Evolutionary conservation across 2,888 invertebrate species (phyloP), one percentile per base, ranked within the genome.

Genomic region (Rotaria magnacalcarata): DNA sequence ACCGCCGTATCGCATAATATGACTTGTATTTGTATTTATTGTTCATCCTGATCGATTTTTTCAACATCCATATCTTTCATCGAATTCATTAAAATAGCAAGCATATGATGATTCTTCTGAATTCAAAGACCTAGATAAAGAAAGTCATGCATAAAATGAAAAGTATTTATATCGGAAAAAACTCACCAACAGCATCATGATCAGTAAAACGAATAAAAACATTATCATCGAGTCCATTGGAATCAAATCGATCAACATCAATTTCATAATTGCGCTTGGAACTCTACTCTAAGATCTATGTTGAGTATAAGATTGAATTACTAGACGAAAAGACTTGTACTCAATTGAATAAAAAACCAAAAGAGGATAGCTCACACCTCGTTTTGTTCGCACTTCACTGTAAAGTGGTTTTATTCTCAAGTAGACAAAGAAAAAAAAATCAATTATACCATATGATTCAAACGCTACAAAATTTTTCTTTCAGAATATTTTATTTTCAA

Each of bases 201-300:
- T 93, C 93, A 58, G 92, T 92, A 90, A 93, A 93, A 90, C 93
- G 93, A 84, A 93, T 91, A 90, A 93, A 93, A 34, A 93, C 90
- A 88, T 92, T 91, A 89, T 93, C 93, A 87, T 93, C 90, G 14
- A 92, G 91, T 41, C 92, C 93, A 90, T 93, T 93, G 88, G 87
- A 89, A 67, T 19, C 19, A 27, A 67, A 11, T 16, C 16, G 16
- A 52, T 52, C 11, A 52, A 52, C 47, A 47, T 16, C 50, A 50
- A 50, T 50, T 50, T 50, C 50, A 50, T 50, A 8, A 4, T 50
- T 14, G 14, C 5, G 4, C 8, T 50, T 50, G 14, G 50, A 8
- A 50, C 14, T 8, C 10, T 4, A 50, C 4, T 50, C 50, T 4
- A 50, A 50, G 14, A 8, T 11, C 14, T 50, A 8, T 11, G 14